These are phyloP conservation scores for Turritopsis dohrnii DNA, from an alignment of 30 jellyfish, hydroid and myxozoan genomes.

Conservation along the genomic window DNA sequence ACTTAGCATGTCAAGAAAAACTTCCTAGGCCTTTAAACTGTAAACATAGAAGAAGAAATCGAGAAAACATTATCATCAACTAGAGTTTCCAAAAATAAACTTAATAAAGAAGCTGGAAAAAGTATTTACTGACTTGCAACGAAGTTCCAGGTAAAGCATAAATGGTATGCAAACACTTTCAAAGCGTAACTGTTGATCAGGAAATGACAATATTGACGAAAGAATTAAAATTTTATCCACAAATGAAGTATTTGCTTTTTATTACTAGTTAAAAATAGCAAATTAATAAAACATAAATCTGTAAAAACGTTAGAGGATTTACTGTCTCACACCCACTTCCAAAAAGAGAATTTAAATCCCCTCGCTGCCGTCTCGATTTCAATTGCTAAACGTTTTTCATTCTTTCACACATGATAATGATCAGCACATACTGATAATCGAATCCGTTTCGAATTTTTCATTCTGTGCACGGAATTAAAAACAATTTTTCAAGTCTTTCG, in stretches of 20 bases:
- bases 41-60: too few relatives aligned
- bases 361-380: neutral
- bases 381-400: neutral
- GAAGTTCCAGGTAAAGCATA: neutral
- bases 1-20: too few relatives aligned
- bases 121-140: too few relatives aligned
- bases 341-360: too few relatives aligned
- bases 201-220: neutral
- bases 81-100: too few relatives aligned
- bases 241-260: neutral
- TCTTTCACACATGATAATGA: neutral
- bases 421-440: neutral
- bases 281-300: neutral
- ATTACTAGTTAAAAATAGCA: neutral
- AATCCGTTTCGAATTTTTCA: neutral
- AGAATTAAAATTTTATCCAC: neutral
- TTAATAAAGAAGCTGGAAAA: too few relatives aligned
- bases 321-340: neutral
- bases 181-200: neutral
- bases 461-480: neutral
- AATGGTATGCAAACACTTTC: neutral
- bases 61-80: too few relatives aligned
- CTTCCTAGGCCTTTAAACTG: too few relatives aligned
- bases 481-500: neutral
- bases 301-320: neutral